Evolutionary conservation across 2,888 invertebrate genomes (phyloP), one percentile per base, ranked within the genome.

Genomic region (Rhagium mordax): DNA sequence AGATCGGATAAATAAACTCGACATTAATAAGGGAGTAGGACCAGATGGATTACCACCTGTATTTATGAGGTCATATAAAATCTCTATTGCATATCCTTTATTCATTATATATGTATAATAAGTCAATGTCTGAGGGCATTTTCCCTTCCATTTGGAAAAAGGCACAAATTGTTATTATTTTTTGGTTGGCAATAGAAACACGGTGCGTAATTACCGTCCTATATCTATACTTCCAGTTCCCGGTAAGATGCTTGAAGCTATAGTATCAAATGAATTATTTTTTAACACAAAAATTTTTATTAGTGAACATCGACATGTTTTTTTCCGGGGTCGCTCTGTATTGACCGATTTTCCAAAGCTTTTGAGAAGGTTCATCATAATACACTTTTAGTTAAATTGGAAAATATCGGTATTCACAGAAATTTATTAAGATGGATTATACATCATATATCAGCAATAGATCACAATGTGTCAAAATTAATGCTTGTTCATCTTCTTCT

Each of bases 331-430:
- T 13, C 60, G 24, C 18, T 60, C 60, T 10, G 29, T 60, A 1
- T 27, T 60, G 27, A 33, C 60, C 7, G 29, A 27, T 41, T 18
- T 60, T 60, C 60, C 7, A 33, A 27, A 60, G 60, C 60, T 15
- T 33, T 60, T 33, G 27, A 60, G n/a, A 62, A 62, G 20, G 47
- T 57, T n/a, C 57, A 57, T 20, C 57, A 57, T 21, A 4, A 18
- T 57, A 18, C 21, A 20, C 3, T n/a, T n/a, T n/a, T n/a, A n/a
- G 16, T 18, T 20, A 57, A 57, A 8, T 15, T 57, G 57, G 57
- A 57, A 6, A 57, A 57, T 62, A 62, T 62, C 47, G 62, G 62
- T 62, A 18, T 62, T 47, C 62, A 62, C 24, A 47, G 62, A 8
- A 62, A 62, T 15, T 20, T 47, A 10, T 21, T 62, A 2, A 16